Percentiles rank a stretch among this genome's conserved stretches.
Conservation (phyloP, 2,797 vertebrate genomes). For the Enteromius thamalakanensis region DNA sequence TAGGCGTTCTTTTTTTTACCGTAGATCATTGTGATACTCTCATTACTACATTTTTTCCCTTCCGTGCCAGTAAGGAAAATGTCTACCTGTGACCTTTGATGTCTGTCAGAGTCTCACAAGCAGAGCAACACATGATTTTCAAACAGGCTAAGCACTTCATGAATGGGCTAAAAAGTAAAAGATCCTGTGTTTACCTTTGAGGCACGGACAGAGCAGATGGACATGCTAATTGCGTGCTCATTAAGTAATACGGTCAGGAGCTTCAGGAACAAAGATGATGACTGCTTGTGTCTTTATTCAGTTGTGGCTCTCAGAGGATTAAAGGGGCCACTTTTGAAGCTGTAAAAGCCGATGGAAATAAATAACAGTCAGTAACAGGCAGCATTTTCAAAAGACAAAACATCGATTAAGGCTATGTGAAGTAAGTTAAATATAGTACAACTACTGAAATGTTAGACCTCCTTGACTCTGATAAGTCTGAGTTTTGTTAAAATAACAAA, state of each 20-base stretch:
- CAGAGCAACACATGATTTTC: conserved; percentile 26
- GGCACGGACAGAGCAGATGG: conserved; percentile 64
- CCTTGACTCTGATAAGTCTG: background rate
- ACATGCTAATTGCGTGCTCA: conserved; percentile 61
- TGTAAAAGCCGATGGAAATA: conserved; percentile 29
- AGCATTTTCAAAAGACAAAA: conserved; percentile 20
- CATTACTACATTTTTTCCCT: conserved; percentile 13
- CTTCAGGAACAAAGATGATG: conserved; percentile 46
- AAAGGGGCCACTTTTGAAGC: conserved; percentile 4
- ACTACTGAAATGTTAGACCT: background rate
- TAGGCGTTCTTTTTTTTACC: background rate
- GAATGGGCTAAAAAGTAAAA: conserved; percentile 60
- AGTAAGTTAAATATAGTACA: background rate
- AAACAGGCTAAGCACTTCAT: conserved; percentile 57
- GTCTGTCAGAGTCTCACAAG: conserved; percentile 40
- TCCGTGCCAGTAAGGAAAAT: background rate
- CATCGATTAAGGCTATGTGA: background rate
- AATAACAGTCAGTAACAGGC: conserved; percentile 30
- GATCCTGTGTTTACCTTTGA: conserved; percentile 51
- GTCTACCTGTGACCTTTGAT: conserved; percentile 15
- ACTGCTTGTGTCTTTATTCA: conserved; percentile 52
- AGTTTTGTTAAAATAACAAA: background rate
- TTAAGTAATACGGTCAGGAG: conserved; percentile 55
- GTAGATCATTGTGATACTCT: background rate
- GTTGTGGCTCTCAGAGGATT: conserved; percentile 39